Base-by-base conservation (phyloP, 2,113 vertebrate genomes). In the Bambusicola thoracicus region DNA sequence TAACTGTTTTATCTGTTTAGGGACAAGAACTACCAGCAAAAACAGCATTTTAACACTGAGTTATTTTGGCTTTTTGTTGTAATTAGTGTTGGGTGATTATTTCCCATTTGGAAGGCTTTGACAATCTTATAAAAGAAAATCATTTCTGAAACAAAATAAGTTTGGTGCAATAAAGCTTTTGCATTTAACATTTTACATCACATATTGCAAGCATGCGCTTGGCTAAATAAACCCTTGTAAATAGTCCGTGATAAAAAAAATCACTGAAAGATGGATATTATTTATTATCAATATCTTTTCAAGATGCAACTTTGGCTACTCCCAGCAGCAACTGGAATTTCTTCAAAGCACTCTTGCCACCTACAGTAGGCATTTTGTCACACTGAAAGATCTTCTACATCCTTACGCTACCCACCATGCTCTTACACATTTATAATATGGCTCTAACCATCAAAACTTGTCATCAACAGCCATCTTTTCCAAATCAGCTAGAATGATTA, bases 1-100 rank as follows among this genome's bases (percentile, higher is more conserved):
- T 81, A 95, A 74, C 63, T 48, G 86, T 66, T 92, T 95, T 81
- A 81, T 93, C 55, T 89, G 41, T 72, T 96, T 68, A 92, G 58
- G 59, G 53, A 61, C 6, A 0, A 87, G 69, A 73, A 75, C 76
- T 87, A 91, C 43, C 59, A 77, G 80, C 70, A 68, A 92, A 91
- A 61, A 12, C 79, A 79, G 51, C 38, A 44, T 85, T 92, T 89
- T 70, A 92, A 79, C 44, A 20, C 34, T 11, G n/a, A 11, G 7
- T 62, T 74, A 43, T 92, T 95, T 85, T 6, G 78, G 10, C 30
- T 78, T 95, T 91, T 89, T 55, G 20, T 48, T 55, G 41, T 70
- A 83, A 93, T 94, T 89, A 84, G 27, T 72, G 72, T 19, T 67
- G 56, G 58, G n/a, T 51, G n/a, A 89, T 65, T 78, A 89, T 82